A percentile compares a stretch with the other conserved stretches of the same genome.
phyloP scores from a whole-genome alignment of 2,888 invertebrate species.

The Andrena flavipes region DNA sequence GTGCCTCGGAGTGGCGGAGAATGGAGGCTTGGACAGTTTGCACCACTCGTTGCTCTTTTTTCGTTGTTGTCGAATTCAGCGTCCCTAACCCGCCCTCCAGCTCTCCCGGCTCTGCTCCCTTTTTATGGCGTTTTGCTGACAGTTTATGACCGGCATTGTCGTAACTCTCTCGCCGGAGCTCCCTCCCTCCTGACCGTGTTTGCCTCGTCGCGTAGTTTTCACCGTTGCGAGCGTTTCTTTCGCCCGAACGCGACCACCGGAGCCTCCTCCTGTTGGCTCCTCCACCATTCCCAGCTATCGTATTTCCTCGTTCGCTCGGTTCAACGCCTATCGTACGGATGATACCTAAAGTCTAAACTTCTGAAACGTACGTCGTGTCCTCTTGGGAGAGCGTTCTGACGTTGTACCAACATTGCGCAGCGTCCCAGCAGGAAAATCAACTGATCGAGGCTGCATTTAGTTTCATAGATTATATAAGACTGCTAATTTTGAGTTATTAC shows the following conservation, averaged over 20 bases:
- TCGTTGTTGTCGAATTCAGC: slow-evolving; percentile 23
- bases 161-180: slow-evolving; percentile 14
- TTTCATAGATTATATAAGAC: too few species aligned
- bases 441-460: too few species aligned
- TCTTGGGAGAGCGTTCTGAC: background rate
- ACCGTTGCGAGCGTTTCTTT: slow-evolving; percentile 34
- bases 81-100: background rate
- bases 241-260: slow-evolving; percentile 12
- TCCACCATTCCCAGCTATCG: background rate
- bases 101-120: background rate
- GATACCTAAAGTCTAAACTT: background rate
- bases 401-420: background rate
- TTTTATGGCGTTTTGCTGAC: slow-evolving; percentile 15
- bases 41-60: slow-evolving; percentile 6
- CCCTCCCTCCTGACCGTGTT: slow-evolving; percentile 14
- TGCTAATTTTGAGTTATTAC: too few species aligned
- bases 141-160: slow-evolving; percentile 19
- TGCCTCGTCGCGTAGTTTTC: slow-evolving; percentile 5
- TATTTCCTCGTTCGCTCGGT: slow-evolving; percentile 24
- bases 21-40: too few species aligned
- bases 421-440: too few species aligned
- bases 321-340: slow-evolving; percentile 16
- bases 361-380: background rate
- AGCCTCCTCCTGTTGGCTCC: background rate
- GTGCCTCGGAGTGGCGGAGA: too few species aligned